Conservation (phyloP, 1,140 invertebrate genomes). For the Pararge aegeria region DNA sequence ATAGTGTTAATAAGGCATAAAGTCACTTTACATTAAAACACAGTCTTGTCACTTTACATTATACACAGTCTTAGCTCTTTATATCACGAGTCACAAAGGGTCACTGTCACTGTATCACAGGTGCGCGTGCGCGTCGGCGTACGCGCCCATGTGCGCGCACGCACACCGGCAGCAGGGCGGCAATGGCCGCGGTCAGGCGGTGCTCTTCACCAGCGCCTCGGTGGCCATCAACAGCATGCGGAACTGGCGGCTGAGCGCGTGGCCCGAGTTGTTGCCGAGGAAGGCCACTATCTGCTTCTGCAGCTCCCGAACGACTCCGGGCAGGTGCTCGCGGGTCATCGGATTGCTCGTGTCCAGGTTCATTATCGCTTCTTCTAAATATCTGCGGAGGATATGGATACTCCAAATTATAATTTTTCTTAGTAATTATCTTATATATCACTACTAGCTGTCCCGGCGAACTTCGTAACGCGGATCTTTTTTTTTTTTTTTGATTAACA, state of each 20-base stretch:
- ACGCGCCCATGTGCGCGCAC: slow-evolving; percentile 20
- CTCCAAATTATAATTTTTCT: too few species aligned
- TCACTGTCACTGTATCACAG: background rate
- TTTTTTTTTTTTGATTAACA: too few species aligned
- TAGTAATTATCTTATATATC: background rate
- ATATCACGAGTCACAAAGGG: background rate
- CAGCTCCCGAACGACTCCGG: slow-evolving; percentile 87
- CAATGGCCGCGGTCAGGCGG: slow-evolving; percentile 42
- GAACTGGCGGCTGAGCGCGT: slow-evolving; percentile 85
- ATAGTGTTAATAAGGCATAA: too few species aligned
- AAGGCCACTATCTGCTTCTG: slow-evolving; percentile 87
- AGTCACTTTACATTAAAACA: too few species aligned
- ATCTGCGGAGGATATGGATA: slow-evolving; percentile 85
- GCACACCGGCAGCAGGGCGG: slow-evolving; percentile 31
- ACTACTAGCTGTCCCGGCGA: too few species aligned
- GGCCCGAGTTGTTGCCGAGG: slow-evolving; percentile 84
- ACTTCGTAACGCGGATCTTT: too few species aligned
- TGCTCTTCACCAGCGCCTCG: slow-evolving; percentile 77
- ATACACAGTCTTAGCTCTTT: too few species aligned
- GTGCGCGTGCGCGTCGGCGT: slow-evolving; percentile 2
- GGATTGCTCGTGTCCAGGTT: slow-evolving; percentile 89
- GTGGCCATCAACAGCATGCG: slow-evolving; percentile 91
- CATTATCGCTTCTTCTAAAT: slow-evolving; percentile 92
- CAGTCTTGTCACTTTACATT: too few species aligned
- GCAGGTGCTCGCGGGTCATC: slow-evolving; percentile 90